phyloP scores from a whole-genome alignment of 1,140 invertebrate species.

The Pseudomyrmex concolor region DNA sequence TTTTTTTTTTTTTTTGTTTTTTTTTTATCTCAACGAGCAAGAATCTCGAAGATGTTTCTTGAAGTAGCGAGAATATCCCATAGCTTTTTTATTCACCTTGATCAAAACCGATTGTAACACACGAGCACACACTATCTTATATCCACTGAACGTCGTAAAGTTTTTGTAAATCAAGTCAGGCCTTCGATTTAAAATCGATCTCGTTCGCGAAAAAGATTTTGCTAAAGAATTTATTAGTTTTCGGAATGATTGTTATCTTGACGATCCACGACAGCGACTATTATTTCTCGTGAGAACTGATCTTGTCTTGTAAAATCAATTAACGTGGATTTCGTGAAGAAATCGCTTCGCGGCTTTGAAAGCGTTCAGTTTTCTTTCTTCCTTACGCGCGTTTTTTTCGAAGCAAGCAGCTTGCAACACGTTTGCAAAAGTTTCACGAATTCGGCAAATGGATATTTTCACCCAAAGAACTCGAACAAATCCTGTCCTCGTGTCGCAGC shows the following conservation, averaged over 20 bases:
- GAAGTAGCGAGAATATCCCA: conserved; percentile 16
- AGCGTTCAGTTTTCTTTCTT: no score
- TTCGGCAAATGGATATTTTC: conserved; percentile 10
- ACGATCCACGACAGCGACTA: neutral
- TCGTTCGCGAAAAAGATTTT: neutral
- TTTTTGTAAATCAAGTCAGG: neutral
- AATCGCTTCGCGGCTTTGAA: neutral
- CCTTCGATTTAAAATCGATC: neutral
- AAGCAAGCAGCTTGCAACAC: neutral
- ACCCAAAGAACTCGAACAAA: neutral
- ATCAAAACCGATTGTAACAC: conserved; percentile 27
- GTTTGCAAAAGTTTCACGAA: neutral
- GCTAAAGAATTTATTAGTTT: neutral
- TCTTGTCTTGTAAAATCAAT: conserved; percentile 3
- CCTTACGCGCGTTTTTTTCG: no score
- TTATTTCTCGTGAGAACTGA: neutral
- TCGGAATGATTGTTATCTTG: neutral
- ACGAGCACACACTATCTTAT: conserved; percentile 33
- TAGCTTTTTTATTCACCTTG: conserved; percentile 19
- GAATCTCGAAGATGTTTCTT: conserved; percentile 11
- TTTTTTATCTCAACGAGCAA: neutral
- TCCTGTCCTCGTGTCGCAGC: conserved; percentile 65
- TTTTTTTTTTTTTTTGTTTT: no score
- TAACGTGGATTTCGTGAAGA: neutral
- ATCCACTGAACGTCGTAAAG: neutral